phyloP scores from a whole-genome alignment of 2,888 invertebrate species.

The Drosophila percnosoma region DNA sequence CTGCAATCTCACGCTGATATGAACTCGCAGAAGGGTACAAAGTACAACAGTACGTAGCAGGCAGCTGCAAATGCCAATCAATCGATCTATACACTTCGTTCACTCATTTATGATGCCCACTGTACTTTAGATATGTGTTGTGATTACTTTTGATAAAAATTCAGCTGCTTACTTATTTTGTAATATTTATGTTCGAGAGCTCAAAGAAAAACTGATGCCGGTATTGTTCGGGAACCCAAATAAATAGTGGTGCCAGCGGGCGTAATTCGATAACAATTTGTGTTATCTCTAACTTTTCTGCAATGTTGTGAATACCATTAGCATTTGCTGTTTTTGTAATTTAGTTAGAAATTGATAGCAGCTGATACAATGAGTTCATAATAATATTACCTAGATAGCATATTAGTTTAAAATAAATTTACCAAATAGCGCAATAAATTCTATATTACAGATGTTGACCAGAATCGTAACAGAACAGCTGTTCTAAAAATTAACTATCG shows the following conservation, averaged over 20 bases:
- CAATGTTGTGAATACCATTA: not conserved
- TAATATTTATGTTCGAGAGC: slow-evolving; percentile 45
- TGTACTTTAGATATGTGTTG: slow-evolving; percentile 5
- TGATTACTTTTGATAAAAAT: slow-evolving; percentile 1
- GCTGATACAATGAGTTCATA: not conserved
- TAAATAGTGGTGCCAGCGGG: slow-evolving; percentile 31
- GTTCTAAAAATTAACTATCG: not conserved
- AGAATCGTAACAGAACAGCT: not conserved
- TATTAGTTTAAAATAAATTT: not conserved
- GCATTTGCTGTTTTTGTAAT: not conserved
- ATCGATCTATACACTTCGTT: slow-evolving; percentile 13
- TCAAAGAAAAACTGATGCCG: slow-evolving; percentile 59
- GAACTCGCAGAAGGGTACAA: slow-evolving; percentile 50
- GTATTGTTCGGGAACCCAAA: slow-evolving; percentile 30
- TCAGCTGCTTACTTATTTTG: slow-evolving; percentile 63
- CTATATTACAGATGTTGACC: not conserved
- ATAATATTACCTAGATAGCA: not conserved
- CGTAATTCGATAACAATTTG: not conserved
- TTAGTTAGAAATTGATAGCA: no score
- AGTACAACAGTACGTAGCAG: slow-evolving; percentile 45
- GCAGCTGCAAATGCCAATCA: slow-evolving; percentile 5
- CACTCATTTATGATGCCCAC: slow-evolving; percentile 14
- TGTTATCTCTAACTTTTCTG: not conserved
- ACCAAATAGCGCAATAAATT: not conserved
- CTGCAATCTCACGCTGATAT: slow-evolving; percentile 72